Conservation (phyloP, 2,113 vertebrate genomes). For the Xenus cinereus region DNA sequence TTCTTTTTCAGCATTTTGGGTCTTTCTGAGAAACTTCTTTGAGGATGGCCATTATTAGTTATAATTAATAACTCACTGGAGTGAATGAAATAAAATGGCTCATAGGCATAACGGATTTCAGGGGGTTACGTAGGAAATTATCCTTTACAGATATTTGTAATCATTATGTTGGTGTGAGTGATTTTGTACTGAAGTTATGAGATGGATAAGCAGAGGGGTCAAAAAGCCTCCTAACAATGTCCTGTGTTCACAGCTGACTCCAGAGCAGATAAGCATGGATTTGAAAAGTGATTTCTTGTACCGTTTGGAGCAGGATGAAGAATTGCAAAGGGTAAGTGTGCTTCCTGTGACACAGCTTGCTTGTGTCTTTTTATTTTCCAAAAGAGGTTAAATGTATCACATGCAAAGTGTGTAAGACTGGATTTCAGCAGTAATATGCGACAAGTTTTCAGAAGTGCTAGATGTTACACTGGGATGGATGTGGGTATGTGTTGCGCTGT, state of each 20-base stretch:
- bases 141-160: neutral
- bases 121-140: neutral
- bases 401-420: neutral
- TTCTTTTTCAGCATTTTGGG: neutral
- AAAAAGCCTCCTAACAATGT: neutral
- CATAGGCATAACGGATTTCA: neutral
- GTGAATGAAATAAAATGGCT: neutral
- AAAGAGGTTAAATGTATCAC: fast-evolving
- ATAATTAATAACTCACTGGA: neutral
- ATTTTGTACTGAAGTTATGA: neutral
- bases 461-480: neutral
- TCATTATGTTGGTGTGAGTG: neutral
- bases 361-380: neutral
- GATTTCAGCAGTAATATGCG: neutral
- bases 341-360: neutral
- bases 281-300: slow-evolving; percentile 82
- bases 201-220: neutral
- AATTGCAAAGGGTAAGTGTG: slow-evolving; percentile 80
- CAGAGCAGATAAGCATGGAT: slow-evolving; percentile 92
- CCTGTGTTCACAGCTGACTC: slow-evolving; percentile 79
- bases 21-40: neutral
- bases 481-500: neutral
- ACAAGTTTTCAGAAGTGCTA: neutral
- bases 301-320: slow-evolving; percentile 83
- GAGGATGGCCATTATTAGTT: neutral